Percentiles rank a stretch among this genome's conserved stretches.
Conservation (phyloP, 1,140 invertebrate species). For the Asbolus verrucosus region DNA sequence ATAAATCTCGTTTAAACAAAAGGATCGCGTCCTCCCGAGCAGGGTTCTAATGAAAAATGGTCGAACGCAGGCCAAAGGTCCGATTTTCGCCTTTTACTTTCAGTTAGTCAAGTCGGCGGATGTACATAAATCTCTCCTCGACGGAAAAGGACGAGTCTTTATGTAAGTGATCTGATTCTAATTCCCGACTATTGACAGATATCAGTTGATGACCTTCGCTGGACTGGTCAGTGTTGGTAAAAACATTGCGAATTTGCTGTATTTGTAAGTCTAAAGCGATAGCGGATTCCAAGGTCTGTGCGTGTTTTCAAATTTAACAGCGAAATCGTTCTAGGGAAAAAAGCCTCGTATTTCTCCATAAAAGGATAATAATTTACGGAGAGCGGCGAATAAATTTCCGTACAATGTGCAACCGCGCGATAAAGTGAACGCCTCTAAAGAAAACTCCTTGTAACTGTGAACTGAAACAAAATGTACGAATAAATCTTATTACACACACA, state of each 20-base stretch:
- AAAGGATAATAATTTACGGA: constrained; percentile 48
- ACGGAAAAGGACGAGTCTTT: neutral
- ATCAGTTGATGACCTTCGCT: constrained; percentile 20
- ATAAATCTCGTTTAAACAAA: constrained; percentile 20
- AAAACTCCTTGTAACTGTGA: constrained; percentile 49
- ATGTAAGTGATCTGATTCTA: constrained; percentile 36
- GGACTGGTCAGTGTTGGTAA: constrained; percentile 32
- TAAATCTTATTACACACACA: constrained; percentile 48
- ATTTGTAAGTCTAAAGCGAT: neutral
- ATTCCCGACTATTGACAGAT: constrained; percentile 36
- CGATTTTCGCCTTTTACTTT: constrained; percentile 8
- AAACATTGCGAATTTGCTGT: neutral
- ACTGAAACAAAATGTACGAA: constrained; percentile 51
- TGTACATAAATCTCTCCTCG: neutral
- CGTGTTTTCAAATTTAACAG: constrained; percentile 11
- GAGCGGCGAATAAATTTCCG: constrained; percentile 48
- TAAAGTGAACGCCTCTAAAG: constrained; percentile 50
- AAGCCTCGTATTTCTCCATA: constrained; percentile 34
- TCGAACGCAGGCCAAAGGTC: neutral
- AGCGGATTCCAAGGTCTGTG: neutral
- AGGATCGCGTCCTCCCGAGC: neutral
- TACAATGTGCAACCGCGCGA: constrained; percentile 44
- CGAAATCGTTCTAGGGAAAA: constrained; percentile 28
- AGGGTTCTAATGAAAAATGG: neutral
- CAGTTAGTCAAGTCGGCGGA: neutral